Evolutionary conservation across 2,113 vertebrate genomes (phyloP).

Genomic region (Anoura caudifer): DNA sequence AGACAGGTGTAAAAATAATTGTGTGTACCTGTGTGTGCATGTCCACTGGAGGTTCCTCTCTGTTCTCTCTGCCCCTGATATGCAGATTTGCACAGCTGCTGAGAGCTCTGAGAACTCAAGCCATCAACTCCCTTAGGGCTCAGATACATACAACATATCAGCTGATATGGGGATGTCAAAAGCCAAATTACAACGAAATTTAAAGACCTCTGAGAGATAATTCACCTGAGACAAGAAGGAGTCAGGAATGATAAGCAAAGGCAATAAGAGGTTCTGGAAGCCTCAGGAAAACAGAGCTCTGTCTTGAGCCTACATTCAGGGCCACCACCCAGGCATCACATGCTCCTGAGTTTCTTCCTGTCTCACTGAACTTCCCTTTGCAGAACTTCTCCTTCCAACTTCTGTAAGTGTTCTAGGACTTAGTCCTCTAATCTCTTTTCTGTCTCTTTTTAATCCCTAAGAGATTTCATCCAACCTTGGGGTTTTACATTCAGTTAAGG

Average conservation of each 20-base stretch:
- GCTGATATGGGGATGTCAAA: background rate
- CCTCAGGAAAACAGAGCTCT: background rate
- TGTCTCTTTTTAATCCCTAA: background rate
- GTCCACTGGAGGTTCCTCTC: background rate
- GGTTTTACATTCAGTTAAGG: background rate
- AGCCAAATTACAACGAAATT: background rate
- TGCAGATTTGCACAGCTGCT: background rate
- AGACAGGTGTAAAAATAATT: background rate
- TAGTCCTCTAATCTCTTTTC: background rate
- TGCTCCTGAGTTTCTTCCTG: background rate
- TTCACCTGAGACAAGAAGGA: background rate
- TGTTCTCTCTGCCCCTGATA: too few relatives aligned
- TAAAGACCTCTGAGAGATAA: background rate
- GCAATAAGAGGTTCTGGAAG: background rate
- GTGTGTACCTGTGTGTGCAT: background rate
- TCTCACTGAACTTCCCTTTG: background rate
- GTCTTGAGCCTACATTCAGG: background rate
- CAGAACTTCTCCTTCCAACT: background rate
- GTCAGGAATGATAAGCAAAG: background rate
- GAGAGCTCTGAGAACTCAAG: background rate
- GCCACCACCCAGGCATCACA: background rate
- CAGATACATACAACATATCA: background rate
- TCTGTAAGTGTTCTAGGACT: background rate
- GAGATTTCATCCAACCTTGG: background rate
- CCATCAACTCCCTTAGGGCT: background rate